Base-by-base conservation (phyloP, 2,113 vertebrate species). In the Lophochroa leadbeateri region DNA sequence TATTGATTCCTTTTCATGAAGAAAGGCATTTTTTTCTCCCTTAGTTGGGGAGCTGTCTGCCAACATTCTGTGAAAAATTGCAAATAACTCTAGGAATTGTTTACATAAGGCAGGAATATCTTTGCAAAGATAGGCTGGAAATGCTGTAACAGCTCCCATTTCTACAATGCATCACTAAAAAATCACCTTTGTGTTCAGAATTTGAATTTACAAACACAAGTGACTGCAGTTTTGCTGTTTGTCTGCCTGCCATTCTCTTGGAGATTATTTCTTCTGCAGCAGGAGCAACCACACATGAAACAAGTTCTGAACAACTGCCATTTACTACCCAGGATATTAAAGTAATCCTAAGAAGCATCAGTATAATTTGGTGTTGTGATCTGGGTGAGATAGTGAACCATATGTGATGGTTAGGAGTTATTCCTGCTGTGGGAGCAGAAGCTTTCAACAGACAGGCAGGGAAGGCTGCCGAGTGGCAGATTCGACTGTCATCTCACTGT, bases 1-100 rank as follows among this genome's bases (percentile, higher is more conserved):
- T 92, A 80, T 76, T 95, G 58, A 87, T 85, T 61, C 24, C 71
- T 79, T 91, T 88, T 82, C 75, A 58, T 69, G n/a, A 85, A 83
- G 49, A 71, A 94, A 65, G 35, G 14, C 14, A 9, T 37, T 63
- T 80, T 53, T 53, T 39, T 1, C 7, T 46, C 21, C 16, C 23
- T 82, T 75, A n/a, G 46, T 64, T 94, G 19, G 23, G 1, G 72
- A 31, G 17, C 9, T 90, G 37, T 77, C 53, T 91, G 82, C 71
- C 78, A 82, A n/a, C 58, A 39, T 65, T 91, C 67, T 74, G 47
- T 80, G 44, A 82, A 91, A 92, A 92, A 91, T 71, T 84, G n/a
- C 49, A 65, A 94, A 61, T 90, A 89, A 19, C 52, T 86, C 17
- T 65, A 92, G 74, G 50, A 92, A 82, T 85, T 82, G 33, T 93